Evolutionary conservation across 2,888 invertebrate species (phyloP).

Genomic region (Amorpha juglandis): DNA sequence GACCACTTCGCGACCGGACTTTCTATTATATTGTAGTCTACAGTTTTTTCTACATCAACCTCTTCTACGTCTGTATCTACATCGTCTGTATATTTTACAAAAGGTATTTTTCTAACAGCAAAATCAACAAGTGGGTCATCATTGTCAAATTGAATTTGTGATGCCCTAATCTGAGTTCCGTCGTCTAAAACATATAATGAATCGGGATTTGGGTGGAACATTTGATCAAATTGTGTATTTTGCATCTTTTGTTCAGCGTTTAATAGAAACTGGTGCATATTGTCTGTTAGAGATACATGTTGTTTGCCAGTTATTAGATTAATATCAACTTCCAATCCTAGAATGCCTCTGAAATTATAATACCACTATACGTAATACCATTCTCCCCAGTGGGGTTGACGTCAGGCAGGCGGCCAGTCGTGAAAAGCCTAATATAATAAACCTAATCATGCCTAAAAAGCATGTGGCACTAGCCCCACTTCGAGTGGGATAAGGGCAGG

Average conservation of each 20-base stretch:
- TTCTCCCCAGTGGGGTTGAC: too few species aligned
- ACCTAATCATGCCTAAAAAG: too few species aligned
- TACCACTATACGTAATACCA: too few species aligned
- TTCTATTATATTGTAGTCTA: slow-evolving; percentile 63
- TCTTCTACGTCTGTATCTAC: slow-evolving; percentile 47
- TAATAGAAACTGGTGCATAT: slow-evolving; percentile 71
- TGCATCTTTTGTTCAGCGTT: slow-evolving; percentile 54
- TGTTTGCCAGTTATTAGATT: slow-evolving; percentile 72
- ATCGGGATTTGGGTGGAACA: slow-evolving; percentile 54
- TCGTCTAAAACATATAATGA: slow-evolving; percentile 72
- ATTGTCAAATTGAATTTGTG: slow-evolving; percentile 79
- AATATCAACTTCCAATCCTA: slow-evolving; percentile 75
- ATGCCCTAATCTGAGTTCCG: slow-evolving; percentile 76
- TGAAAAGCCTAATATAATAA: too few species aligned
- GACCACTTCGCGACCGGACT: slow-evolving; percentile 65
- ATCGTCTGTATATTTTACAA: slow-evolving; percentile 62
- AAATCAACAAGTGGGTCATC: slow-evolving; percentile 71
- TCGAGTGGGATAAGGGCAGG: too few species aligned
- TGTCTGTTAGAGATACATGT: slow-evolving; percentile 66
- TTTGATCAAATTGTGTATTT: slow-evolving; percentile 50
- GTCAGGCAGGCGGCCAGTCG: too few species aligned
- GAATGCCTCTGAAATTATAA: slow-evolving; percentile 49
- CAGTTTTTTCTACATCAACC: slow-evolving; percentile 47
- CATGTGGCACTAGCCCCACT: too few species aligned
- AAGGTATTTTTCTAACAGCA: slow-evolving; percentile 71